These are phyloP conservation scores for Equus przewalskii DNA, from an alignment of 2,113 vertebrate species.

Conservation along the genomic window DNA sequence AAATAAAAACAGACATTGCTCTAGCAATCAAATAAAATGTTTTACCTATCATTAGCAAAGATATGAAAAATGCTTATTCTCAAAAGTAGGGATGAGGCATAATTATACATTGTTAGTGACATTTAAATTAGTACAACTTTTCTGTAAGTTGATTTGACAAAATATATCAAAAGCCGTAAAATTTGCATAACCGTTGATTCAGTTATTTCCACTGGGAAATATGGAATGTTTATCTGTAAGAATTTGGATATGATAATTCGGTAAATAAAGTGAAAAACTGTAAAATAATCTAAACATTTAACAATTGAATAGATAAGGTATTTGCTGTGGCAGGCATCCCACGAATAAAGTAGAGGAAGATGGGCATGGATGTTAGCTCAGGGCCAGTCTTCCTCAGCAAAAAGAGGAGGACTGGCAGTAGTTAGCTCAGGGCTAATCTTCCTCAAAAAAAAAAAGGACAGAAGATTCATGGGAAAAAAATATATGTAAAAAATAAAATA, in stretches of 20 bases:
- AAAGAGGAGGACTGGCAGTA: no score
- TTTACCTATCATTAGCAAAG: slow-evolving; percentile 2
- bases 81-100: not conserved
- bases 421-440: no score
- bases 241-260: not conserved
- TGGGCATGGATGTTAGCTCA: no score
- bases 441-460: no score
- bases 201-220: not conserved
- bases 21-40: not conserved
- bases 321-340: not conserved
- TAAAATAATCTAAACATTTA: not conserved
- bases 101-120: not conserved
- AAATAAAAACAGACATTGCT: not conserved
- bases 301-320: not conserved
- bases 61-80: not conserved
- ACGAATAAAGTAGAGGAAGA: no score
- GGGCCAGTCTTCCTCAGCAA: no score
- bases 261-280: not conserved
- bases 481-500: not conserved
- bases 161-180: not conserved
- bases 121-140: not conserved
- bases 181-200: not conserved
- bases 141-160: not conserved
- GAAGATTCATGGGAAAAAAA: not conserved
- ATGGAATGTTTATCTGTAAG: not conserved